Base-by-base conservation (phyloP, 2,797 vertebrate species). In the Tenualosa thibaudeaui region DNA sequence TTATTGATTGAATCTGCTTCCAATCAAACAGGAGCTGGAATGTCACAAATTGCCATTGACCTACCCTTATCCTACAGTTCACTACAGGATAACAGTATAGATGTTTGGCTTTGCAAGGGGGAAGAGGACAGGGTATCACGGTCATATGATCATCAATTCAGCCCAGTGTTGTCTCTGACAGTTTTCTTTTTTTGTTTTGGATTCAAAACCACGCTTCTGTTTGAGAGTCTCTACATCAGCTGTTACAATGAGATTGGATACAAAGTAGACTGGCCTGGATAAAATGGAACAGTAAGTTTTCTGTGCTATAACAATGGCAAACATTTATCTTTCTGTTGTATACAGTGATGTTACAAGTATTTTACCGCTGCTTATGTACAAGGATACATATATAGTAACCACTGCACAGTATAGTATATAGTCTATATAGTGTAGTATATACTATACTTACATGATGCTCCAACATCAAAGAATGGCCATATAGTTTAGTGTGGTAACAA, bases 1-100 rank as follows among this genome's bases (percentile, higher is more conserved):
- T 24, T 85, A 88, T 88, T 88, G 87, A 88, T 85, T 58, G 24
- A 37, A 86, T 53, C 58, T 65, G 68, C 19, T 13, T 75, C 2
- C 53, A 83, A 83, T 75, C 51, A 78, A 78, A 46, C 71, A 37
- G 40, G 19, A 78, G 37, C 71, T 43, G 71, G 15, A 46, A 46
- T 78, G 71, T 46, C 40, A 78, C 71, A 78, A 78, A 78, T 78
- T 78, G 71, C 5, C 71, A 78, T 78, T 78, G 71, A 78, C 71
- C 71, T 46, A 46, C 40, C 37, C 71, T 24, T 8, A 9, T 51
- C 62, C 24, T 9, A 51, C 40, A 78, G 37, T 78, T 8, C 0
- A 78, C 37, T 46, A 78, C 40, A 46, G 71, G 40, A 78, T 78
- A 19, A 43, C 68, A 40, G 40, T 46, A 78, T 78, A 22, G 71